Base-by-base conservation (phyloP, 2,797 vertebrate genomes). In the Tarsius wallacei region DNA sequence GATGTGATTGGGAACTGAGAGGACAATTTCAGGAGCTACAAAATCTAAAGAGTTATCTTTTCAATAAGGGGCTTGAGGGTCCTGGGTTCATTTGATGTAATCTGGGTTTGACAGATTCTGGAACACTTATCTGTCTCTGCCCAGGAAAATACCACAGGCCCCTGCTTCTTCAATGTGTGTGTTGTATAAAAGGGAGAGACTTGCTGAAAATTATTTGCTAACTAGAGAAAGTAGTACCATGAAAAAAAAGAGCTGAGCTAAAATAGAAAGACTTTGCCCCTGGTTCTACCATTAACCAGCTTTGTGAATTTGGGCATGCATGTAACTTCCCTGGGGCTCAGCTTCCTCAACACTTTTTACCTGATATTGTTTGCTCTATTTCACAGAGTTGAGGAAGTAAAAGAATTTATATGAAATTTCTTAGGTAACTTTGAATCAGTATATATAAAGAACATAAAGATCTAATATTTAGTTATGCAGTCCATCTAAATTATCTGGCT, bases 401-500 rank as follows among this genome's bases (percentile, higher is more conserved):
- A 94, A 64, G 28, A 63, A 89, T 87, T 78, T 83, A 24, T 47
- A 70, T 63, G 53, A 42, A 83, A 86, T 51, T 86, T 78, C n/a
- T 55, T 16, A 53, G 31, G 85, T 88, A 85, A 77, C 11, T 63
- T 8, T 74, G 63, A 68, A 80, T 59, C 57, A 77, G 17, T 64
- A n/a, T 51, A 66, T 47, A 22, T 51, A 17, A 89, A 90, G 6
- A 97, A 55, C 61, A 97, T 26, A 73, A 95, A 88, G 7, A 90
- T 82, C 66, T 80, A 59, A 5, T 71, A 89, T 26, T 81, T 55
- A 77, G 73, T 80, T 82, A 33, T 94, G 28, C 5, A 93, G 7
- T 90, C 24, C n/a, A 31, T 81, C 5, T 51, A 73, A 77, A 33
- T 42, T 59, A 59, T 80, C 26, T 53, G 33, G 11, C 14, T 7